A percentile compares a stretch with the other conserved stretches of the same genome.
Conservation (phyloP, 2,797 vertebrate genomes). For the Rhynchotus rufescens region DNA sequence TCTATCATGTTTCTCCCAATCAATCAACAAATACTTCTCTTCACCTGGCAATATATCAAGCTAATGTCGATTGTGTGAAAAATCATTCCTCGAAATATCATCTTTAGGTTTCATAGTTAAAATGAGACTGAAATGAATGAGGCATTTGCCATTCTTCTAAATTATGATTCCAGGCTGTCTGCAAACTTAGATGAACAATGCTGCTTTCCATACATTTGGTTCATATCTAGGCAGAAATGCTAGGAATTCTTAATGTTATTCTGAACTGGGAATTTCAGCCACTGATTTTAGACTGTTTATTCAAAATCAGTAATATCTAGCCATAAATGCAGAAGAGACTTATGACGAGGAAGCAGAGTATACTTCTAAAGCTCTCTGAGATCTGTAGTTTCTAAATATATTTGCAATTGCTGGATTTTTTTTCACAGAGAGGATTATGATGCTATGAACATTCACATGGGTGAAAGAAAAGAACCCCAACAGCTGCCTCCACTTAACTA, state of each 20-base stretch:
- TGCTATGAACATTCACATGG: neutral
- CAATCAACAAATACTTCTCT: neutral
- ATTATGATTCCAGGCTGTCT: neutral
- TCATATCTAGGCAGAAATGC: neutral
- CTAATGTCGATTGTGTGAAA: neutral
- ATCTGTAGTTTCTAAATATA: neutral
- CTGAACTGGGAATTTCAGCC: neutral
- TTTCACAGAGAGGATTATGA: neutral
- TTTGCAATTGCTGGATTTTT: neutral
- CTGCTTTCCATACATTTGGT: fast-evolving
- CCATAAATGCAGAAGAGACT: neutral
- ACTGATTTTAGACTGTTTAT: neutral
- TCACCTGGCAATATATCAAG: neutral
- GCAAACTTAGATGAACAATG: neutral
- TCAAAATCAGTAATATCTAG: neutral
- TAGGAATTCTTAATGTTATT: neutral
- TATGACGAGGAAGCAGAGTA: neutral
- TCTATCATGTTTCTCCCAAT: neutral
- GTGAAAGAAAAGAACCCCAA: conserved; percentile 39
- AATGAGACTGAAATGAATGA: neutral
- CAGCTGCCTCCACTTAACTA: neutral
- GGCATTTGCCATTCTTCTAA: neutral
- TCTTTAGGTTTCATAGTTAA: neutral
- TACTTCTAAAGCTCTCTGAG: neutral
- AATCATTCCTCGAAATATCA: neutral